These are phyloP conservation scores for Trissonchulus latispiculum DNA, from an alignment of 2,888 invertebrate genomes.

Conservation along the genomic window DNA sequence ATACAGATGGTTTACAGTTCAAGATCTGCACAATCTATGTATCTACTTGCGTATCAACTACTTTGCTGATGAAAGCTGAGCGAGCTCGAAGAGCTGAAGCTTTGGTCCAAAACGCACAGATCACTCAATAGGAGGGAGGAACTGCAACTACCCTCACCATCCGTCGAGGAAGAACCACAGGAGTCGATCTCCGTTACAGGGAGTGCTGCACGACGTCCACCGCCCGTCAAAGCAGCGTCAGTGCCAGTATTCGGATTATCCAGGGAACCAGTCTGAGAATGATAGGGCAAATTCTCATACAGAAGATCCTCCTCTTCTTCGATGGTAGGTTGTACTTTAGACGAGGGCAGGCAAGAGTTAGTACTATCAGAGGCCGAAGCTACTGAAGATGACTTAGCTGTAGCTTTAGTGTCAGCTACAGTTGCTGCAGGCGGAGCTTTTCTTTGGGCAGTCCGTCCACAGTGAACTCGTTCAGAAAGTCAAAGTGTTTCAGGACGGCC, in stretches of 20 bases:
- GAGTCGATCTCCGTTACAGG: neutral
- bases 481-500: slow-evolving; percentile 9
- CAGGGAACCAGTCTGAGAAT: neutral
- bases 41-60: no score
- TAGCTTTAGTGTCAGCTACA: no score
- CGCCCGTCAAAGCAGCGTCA: neutral
- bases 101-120: neutral
- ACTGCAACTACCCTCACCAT: neutral
- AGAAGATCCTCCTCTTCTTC: no score
- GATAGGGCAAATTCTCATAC: slow-evolving; percentile 20
- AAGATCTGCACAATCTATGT: no score
- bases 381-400: no score
- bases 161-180: neutral
- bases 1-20: no score
- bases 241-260: neutral
- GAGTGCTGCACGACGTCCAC: no score
- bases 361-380: no score
- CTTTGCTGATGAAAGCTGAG: neutral
- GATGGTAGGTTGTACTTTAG: no score
- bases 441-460: no score
- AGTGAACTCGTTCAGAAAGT: slow-evolving; percentile 18
- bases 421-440: no score
- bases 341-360: no score
- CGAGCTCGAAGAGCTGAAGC: neutral
- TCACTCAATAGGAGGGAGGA: neutral